phyloP scores from a whole-genome alignment of 2,797 vertebrate species.

The Tokudaia muenninki region DNA sequence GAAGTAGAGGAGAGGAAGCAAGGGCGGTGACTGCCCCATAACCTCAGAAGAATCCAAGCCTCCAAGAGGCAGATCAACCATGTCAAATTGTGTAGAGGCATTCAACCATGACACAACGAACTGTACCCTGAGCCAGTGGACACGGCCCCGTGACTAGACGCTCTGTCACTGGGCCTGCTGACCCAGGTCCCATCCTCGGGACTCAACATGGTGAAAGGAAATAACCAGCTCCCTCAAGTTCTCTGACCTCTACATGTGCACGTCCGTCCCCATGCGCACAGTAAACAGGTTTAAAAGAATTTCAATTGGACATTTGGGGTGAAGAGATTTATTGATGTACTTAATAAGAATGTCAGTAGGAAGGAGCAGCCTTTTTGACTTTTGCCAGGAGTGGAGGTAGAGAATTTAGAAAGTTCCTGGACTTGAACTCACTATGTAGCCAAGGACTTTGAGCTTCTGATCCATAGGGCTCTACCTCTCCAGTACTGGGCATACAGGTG shows the following conservation, averaged over 20 bases:
- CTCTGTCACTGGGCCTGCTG: neutral
- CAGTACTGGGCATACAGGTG: neutral
- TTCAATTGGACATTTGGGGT: neutral
- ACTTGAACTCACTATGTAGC: neutral
- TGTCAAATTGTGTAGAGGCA: neutral
- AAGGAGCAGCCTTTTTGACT: neutral
- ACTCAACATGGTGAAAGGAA: too few species aligned
- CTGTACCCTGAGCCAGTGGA: neutral
- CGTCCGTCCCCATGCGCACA: neutral
- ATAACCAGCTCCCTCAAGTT: neutral
- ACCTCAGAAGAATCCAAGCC: neutral
- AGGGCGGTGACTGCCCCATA: neutral
- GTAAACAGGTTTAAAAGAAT: neutral
- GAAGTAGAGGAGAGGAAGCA: neutral
- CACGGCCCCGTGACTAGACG: neutral
- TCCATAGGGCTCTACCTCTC: too few species aligned
- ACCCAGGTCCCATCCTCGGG: neutral
- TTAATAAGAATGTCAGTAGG: neutral
- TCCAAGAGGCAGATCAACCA: neutral
- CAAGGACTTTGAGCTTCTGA: neutral
- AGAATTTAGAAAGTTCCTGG: neutral
- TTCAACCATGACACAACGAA: neutral
- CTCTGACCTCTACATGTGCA: neutral
- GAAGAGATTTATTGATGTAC: neutral
- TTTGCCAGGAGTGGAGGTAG: neutral